Evolutionary conservation across 2,888 invertebrate species (phyloP), one percentile per base, ranked within the genome.

Genomic region (Monoplex corrugatus): DNA sequence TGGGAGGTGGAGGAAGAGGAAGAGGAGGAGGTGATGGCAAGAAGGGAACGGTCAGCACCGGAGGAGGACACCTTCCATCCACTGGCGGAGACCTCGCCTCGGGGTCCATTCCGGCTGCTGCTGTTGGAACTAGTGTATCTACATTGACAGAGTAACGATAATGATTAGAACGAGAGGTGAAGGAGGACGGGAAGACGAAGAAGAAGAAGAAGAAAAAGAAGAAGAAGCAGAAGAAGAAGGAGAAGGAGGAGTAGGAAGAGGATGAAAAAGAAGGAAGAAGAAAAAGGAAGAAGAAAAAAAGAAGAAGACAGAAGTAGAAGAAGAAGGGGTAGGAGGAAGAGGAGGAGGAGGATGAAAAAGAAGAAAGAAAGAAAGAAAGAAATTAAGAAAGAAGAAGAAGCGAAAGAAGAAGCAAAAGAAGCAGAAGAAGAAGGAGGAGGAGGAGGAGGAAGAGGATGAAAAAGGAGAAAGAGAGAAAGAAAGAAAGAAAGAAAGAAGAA

Each of bases 31-130:
- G 45, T 10, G 32, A 45, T n/a, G 84, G 84, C 38, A 16, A 84
- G 84, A 5, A 84, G 84, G 57, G 84, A 84, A 23, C 84, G 84
- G 57, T 84, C 84, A 32, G 84, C 84, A 0, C 84, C 84, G 84
- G 40, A 80, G 28, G 78, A 80, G 78, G 50, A 57, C 28, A 32
- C 32, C 57, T 43, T 44, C 35, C 50, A 23, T 1, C 44, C 57
- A 19, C 32, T 28, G 35, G 50, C 40, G 35, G 32, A 32, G 6
- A 10, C 43, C n/a, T 38, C 75, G 3, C 75, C 75, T 23, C 75
- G 2, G 2, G 16, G 16, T 75, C 75, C 75, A 28, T n/a, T 75
- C 38, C n/a, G 0, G 75, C 35, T 80, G 28, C 43, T n/a, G 28
- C 78, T 40, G 78, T 10, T 43, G 78, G 78, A 8, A 28, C 78